Conservation (phyloP, 2,797 vertebrate genomes). For the Xiphophorus birchmanni region DNA sequence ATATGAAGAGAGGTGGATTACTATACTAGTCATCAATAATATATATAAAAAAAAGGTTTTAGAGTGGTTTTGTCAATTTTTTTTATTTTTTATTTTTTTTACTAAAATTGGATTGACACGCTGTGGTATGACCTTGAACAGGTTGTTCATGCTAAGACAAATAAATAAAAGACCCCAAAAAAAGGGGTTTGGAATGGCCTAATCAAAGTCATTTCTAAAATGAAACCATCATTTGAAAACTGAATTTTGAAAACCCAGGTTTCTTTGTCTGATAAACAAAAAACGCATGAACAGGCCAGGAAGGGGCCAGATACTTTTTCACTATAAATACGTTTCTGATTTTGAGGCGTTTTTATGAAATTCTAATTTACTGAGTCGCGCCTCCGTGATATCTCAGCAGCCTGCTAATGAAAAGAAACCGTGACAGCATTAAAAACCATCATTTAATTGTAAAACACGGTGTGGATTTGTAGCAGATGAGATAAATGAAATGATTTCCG, state of each 20-base stretch:
- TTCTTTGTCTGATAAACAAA: not conserved
- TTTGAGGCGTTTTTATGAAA: not conserved
- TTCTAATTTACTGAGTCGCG: not conserved
- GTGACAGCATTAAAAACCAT: not conserved
- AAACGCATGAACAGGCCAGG: not conserved
- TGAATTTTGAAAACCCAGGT: not conserved
- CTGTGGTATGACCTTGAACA: too few relatives aligned
- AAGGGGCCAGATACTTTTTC: not conserved
- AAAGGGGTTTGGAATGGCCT: not conserved
- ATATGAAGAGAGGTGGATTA: too few relatives aligned
- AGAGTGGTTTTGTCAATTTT: too few relatives aligned
- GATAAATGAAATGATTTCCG: conserved; percentile 14
- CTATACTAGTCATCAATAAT: too few relatives aligned
- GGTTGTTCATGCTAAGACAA: too few relatives aligned
- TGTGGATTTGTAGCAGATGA: not conserved
- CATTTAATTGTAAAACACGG: not conserved
- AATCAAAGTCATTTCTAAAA: not conserved
- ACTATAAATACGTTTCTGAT: not conserved
- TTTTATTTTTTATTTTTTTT: too few relatives aligned
- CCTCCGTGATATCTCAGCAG: not conserved
- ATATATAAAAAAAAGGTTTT: too few relatives aligned
- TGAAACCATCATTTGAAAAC: not conserved
- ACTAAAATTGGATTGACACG: too few relatives aligned
- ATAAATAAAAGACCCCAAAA: not conserved
- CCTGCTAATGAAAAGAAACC: not conserved